Base-by-base conservation (phyloP, 2,888 invertebrate genomes). In the Troglohyphantes excavatus region DNA sequence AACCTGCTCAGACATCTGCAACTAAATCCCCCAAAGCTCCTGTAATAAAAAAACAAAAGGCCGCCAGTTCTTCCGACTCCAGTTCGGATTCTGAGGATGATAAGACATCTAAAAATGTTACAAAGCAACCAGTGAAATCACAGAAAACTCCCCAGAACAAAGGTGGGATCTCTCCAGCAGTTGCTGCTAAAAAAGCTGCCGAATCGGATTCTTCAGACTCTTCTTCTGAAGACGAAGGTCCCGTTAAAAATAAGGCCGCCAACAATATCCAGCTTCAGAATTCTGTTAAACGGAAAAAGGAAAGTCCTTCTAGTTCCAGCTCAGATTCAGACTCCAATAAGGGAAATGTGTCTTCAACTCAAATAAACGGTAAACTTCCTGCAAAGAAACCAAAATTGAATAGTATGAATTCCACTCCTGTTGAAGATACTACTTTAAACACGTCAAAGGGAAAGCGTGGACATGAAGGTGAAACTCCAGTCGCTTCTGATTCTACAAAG, bases 401-500 rank as follows among this genome's bases (percentile, higher is more conserved):
- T 39, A 70, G 0, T 53, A 73, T 61, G 19, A 59, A 19, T 33
- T 70, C 81, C 19, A 63, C 46, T 5, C 27, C 65, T 27, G 46
- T 9, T 67, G 19, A 39, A 21, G 46, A 2, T 26, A 26, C 9
- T 27, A 7, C 72, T 72, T 43, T 46, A 26, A 61, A 63, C 11
- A 9, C 43, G 19, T 29, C 17, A 13, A 21, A 6, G 0, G 43
- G 23, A 21, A 46, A 79, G 43, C 27, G 67, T 2, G 46, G 26
- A 43, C 9, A 11, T 59, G n/a, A 19, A 43, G 39, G 26, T 72
- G 72, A 81, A 2, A 46, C 61, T 59, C 75, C 67, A 21, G 61
- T 88, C 21, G 75, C 75, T 53, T 82, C 81, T 13, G 88, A 88
- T 75, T 68, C 88, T 27, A 82, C 88, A n/a, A 88, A 88, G 26